These are phyloP conservation scores for Tineola bisselliella DNA, from an alignment of 2,888 invertebrate species.

Conservation along the genomic window DNA sequence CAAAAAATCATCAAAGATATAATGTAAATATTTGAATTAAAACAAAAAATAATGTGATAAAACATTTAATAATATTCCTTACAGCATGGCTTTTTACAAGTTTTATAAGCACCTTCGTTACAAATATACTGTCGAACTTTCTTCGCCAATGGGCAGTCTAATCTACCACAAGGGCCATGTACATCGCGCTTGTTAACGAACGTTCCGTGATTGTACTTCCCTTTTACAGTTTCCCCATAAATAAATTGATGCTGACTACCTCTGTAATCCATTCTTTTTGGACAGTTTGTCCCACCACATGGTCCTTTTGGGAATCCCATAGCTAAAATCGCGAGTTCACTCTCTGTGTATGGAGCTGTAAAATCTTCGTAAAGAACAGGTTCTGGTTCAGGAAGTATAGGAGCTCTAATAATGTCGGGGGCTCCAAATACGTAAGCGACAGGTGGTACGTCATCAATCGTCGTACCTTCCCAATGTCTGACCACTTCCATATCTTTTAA, in stretches of 20 bases:
- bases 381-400: slow-evolving; percentile 39
- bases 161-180: slow-evolving; percentile 56
- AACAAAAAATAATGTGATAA: too few relatives aligned
- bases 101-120: slow-evolving; percentile 48
- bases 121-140: slow-evolving; percentile 46
- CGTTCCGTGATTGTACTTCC: slow-evolving; percentile 50
- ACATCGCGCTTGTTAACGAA: slow-evolving; percentile 58
- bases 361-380: slow-evolving; percentile 42
- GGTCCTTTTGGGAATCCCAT: slow-evolving; percentile 64
- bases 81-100: slow-evolving; percentile 51
- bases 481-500: slow-evolving; percentile 56
- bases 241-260: slow-evolving; percentile 59
- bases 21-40: too few relatives aligned
- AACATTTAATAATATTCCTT: slow-evolving; percentile 41
- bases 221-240: slow-evolving; percentile 44
- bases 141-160: slow-evolving; percentile 58
- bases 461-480: slow-evolving; percentile 56
- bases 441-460: slow-evolving; percentile 47
- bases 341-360: slow-evolving; percentile 47
- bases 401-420: slow-evolving; percentile 50
- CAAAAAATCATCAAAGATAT: too few relatives aligned
- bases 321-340: slow-evolving; percentile 51
- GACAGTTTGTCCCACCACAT: slow-evolving; percentile 59
- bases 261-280: slow-evolving; percentile 52
- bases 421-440: slow-evolving; percentile 55